phyloP scores from a whole-genome alignment of 1,140 invertebrate genomes.

The Physella acuta region DNA sequence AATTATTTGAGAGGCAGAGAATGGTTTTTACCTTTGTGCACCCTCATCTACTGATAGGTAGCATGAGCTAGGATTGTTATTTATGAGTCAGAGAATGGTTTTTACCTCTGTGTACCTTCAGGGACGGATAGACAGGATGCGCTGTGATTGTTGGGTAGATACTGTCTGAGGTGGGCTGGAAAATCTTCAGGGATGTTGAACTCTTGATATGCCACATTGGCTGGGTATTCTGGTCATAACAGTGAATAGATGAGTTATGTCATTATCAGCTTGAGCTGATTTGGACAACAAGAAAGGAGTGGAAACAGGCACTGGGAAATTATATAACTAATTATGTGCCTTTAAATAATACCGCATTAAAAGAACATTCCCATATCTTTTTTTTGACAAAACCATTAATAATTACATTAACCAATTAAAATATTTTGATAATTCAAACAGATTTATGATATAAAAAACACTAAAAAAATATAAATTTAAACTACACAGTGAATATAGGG shows the following conservation, averaged over 20 bases:
- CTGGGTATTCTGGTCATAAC: constrained; percentile 44
- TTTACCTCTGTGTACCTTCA: constrained; percentile 24
- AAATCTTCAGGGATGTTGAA: constrained; percentile 48
- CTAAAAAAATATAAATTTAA: no score
- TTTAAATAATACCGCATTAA: no score
- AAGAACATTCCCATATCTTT: no score
- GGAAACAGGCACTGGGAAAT: no score
- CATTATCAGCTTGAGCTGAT: no score
- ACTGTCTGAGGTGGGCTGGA: constrained; percentile 45
- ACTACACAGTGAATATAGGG: no score
- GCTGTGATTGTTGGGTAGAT: constrained; percentile 49
- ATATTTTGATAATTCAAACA: no score
- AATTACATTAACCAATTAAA: no score
- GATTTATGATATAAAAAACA: no score
- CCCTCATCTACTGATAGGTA: not conserved
- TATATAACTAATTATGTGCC: no score
- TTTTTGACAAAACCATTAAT: no score
- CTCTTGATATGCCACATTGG: constrained; percentile 58
- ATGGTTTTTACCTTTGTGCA: not conserved
- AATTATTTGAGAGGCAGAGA: not conserved
- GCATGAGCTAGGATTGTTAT: not conserved
- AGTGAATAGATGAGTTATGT: no score
- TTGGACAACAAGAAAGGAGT: not conserved
- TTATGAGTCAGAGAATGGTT: not conserved
- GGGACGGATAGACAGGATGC: constrained; percentile 11